Base-by-base conservation (phyloP, 2,113 vertebrate species). In the Diadophis punctatus region DNA sequence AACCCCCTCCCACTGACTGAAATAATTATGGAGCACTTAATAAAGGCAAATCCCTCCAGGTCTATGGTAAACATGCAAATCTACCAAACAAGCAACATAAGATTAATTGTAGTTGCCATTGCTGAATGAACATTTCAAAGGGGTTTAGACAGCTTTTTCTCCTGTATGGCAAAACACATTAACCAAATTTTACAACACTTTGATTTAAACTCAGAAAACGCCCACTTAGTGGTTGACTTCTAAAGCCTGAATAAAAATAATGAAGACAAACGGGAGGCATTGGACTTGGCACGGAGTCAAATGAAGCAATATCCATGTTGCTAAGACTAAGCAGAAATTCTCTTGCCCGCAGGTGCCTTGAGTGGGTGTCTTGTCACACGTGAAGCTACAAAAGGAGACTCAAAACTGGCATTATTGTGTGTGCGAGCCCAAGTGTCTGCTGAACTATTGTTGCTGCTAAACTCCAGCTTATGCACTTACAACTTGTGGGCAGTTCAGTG, bases 61-160 rank as follows among this genome's bases (percentile, higher is more conserved):
- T 98, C 98, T 98, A 99, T 98, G 98, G 97, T 97, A 98, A 98
- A 99, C 99, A 99, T 99, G 99, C 99, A 99, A 97, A 97, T 98
- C 98, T 98, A 98, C 98, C 98, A 98, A 99, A 99, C 99, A 98
- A 98, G 96, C 98, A 98, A 98, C 98, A 98, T 98, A 98, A 98
- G 98, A 98, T 94, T 97, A 97, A 98, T 97, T 91, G 92, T 97
- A 98, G 98, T 98, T 98, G 97, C 98, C 98, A 98, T 98, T 98
- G 98, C 97, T 97, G 97, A 97, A 98, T 97, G 96, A 97, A 98
- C 98, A 98, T 97, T 97, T 97, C 88, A 98, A 97, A 97, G 97
- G 98, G 97, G 97, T 97, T 97, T 97, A 97, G 97, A 98, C 97
- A 98, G 97, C 98, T 98, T 96, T 97, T 94, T 94, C 96, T 80